Evolutionary conservation across 2,888 invertebrate genomes (phyloP).

Genomic region (Micoletzkya japonica): DNA sequence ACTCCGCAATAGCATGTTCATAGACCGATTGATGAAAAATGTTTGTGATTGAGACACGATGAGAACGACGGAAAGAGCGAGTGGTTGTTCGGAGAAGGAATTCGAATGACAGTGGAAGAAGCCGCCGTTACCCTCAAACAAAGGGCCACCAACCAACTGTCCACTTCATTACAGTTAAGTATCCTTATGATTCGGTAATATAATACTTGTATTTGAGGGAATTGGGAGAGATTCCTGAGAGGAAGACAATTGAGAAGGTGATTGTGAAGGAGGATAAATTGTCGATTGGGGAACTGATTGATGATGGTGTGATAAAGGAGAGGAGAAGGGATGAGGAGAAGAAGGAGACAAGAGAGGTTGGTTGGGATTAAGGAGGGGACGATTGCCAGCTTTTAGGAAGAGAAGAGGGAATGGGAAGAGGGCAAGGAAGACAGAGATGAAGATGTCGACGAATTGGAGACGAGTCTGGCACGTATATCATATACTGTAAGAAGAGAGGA

Average conservation of each 20-base stretch:
- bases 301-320: background rate
- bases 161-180: conserved; percentile 30
- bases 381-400: too few species aligned
- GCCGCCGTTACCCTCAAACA: conserved; percentile 35
- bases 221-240: background rate
- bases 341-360: conserved; percentile 5
- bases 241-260: background rate
- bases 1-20: background rate
- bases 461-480: too few species aligned
- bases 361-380: too few species aligned
- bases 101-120: conserved; percentile 33
- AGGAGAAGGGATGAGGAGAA: background rate
- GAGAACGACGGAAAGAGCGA: conserved; percentile 32
- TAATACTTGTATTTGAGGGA: background rate
- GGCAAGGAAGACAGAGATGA: background rate
- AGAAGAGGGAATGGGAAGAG: background rate
- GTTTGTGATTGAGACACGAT: conserved; percentile 9
- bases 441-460: background rate
- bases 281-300: background rate
- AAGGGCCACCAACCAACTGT: conserved; percentile 30
- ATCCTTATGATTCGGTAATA: too few species aligned
- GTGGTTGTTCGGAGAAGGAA: conserved; percentile 47
- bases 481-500: background rate
- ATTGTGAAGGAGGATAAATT: background rate
- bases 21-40: conserved; percentile 1